phyloP scores from a whole-genome alignment of 2,888 invertebrate species.

The Acronicta leporina region DNA sequence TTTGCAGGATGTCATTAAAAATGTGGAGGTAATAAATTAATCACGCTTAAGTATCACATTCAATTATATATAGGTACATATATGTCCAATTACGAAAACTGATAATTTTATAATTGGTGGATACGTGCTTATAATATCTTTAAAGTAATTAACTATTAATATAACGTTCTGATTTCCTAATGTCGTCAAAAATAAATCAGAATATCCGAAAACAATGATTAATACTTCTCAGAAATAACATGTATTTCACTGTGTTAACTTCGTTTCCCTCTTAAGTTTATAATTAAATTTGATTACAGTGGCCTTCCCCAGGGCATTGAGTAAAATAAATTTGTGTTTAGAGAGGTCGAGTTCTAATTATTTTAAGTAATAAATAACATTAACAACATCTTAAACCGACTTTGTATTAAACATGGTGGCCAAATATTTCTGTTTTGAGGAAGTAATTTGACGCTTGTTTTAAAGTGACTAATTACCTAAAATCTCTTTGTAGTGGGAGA shows the following conservation, averaged over 20 bases:
- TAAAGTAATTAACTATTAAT: background rate
- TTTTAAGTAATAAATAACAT: slow-evolving; percentile 42
- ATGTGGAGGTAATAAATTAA: slow-evolving; percentile 21
- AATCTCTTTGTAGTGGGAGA: slow-evolving; percentile 57
- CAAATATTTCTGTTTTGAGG: slow-evolving; percentile 51
- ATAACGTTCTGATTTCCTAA: background rate
- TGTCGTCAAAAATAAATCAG: background rate
- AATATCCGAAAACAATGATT: background rate
- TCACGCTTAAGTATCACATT: slow-evolving; percentile 17
- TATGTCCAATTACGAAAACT: slow-evolving; percentile 14
- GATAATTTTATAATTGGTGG: background rate
- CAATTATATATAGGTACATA: slow-evolving; percentile 25
- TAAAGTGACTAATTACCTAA: slow-evolving; percentile 62
- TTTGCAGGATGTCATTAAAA: background rate
- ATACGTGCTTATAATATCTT: background rate
- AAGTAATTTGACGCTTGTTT: slow-evolving; percentile 47
- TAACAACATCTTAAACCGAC: slow-evolving; percentile 19
- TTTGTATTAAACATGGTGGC: slow-evolving; percentile 19
- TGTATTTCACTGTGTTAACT: slow-evolving; percentile 4
- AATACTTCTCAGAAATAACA: background rate
- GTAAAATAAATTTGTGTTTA: slow-evolving; percentile 37
- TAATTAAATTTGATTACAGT: slow-evolving; percentile 26
- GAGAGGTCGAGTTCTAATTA: slow-evolving; percentile 32
- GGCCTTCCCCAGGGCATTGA: slow-evolving; percentile 28
- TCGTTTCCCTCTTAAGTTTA: slow-evolving; percentile 5